Evolutionary conservation across 2,888 invertebrate species (phyloP), one percentile per base, ranked within the genome.

Genomic region (Vandiemenella viatica): DNA sequence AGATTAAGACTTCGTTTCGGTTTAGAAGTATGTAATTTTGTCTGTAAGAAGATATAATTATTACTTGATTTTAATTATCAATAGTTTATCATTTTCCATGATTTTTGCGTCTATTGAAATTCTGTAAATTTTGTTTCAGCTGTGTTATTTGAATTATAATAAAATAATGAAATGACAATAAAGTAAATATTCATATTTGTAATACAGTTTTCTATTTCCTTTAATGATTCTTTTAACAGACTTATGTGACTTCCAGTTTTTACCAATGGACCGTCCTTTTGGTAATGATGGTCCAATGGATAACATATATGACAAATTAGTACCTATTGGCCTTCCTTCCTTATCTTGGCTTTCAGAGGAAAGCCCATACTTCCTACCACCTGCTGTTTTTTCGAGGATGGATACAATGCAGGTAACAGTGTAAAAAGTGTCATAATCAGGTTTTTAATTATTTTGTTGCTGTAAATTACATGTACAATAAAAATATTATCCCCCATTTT

Each of bases 201-300:
- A n/a, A n/a, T n/a, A n/a, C n/a, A n/a, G n/a, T n/a, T n/a, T n/a
- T n/a, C n/a, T n/a, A n/a, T n/a, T n/a, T n/a, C n/a, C n/a, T n/a
- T n/a, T n/a, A n/a, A n/a, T n/a, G n/a, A 32, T 48, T 17, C 23
- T 58, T 57, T 58, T 47, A 72, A 23, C 64, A 90, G 90, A 78
- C 54, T 68, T 93, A 60, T 83, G 83, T 63, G 96, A 97, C 67
- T 96, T 89, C 65, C 95, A 96, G 67, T 96, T 83, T 63, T 67
- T 96, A 52, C 90, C 96, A 1, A 69, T 92, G 56, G 65, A 58
- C 46, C 61, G 55, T 23, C n/a, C 57, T 58, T 26, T 37, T 37
- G 47, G 20, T 19, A 19, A 10, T 16, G 18, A 52, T 26, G 67
- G 68, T 8, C 66, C 69, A 50, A 65, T 73, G 18, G 69, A 75